Base-by-base conservation (phyloP, 2,113 vertebrate genomes). In the Callionymus lyra region DNA sequence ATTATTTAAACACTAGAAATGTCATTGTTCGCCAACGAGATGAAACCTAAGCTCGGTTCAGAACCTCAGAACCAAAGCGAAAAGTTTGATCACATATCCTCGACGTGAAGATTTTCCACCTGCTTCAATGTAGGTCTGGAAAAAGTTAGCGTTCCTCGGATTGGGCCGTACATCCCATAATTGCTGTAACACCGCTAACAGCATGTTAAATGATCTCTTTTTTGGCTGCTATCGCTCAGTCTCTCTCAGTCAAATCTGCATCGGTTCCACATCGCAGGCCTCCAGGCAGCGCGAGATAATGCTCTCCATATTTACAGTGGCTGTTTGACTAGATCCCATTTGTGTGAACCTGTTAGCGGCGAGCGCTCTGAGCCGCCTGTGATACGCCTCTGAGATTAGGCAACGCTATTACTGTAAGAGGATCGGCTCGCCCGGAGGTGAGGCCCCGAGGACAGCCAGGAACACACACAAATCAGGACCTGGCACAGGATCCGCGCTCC, bases 351-450 rank as follows among this genome's bases (percentile, higher is more conserved):
- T 79, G 64, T 78, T 78, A 79, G 70, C 62, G 55, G 47, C 34
- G 63, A 71, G 59, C 68, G 56, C 70, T 54, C 53, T 59, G 56
- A 72, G 69, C 65, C 49, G 53, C 50, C 70, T 59, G 49, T 77
- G 80, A 82, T 81, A 77, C 64, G 74, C 65, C 68, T 70, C 69
- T 67, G 67, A 81, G 78, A 81, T 82, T 77, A 77, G 59, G 65
- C 49, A 62, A 71, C 51, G 72, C 76, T 67, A 74, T 81, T 79
- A 81, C 68, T 56, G 72, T 81, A 79, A 82, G 78, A 79, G 76
- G 78, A 82, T 82, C 72, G 62, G 59, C 65, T 68, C 9, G 76
- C 72, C 72, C 60, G 21, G 68, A 79, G 72, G 67, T 71, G 62
- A 67, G 69, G 60, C 58, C 41, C 41, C 52, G 49, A 38, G 16